Evolutionary conservation across 2,888 invertebrate genomes (phyloP), one percentile per base, ranked within the genome.

Genomic region (Cryptocephalus primarius): DNA sequence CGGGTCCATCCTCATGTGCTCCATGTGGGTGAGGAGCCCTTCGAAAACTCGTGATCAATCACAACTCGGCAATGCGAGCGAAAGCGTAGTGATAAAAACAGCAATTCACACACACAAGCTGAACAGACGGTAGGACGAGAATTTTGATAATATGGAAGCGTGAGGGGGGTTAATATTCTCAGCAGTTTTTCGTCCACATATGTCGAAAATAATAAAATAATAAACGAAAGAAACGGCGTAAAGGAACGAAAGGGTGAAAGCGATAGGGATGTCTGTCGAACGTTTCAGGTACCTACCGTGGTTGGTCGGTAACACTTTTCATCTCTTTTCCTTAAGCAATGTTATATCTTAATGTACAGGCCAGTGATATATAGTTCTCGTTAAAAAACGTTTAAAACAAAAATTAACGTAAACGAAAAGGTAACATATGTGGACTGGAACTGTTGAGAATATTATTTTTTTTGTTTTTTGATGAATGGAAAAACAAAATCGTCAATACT

Each of bases 1-100:
- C 0, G 92, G 91, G 69, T 93, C 92, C 91, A 92, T 92, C 63
- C 92, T 79, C 92, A 93, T 92, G 68, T 92, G 91, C 63, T 93
- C 92, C 92, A 93, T 92, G 68, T 93, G 93, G 48, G 88, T 88
- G 48, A 93, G 77, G 32, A 93, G 78, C 63, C 92, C 93, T 93
- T 74, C 32, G 41, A 45, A 43, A 41, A 11, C 36, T 2, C 36
- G 12, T 2, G 6, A n/a, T 36, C 12, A 6, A 36, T n/a, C 12
- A 36, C 12, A 6, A 36, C 2, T 4, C 2, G 22, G 22, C 22
- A 22, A 22, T n/a, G n/a, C n/a, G 6, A 36, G 12, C 3, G 4
- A 6, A 4, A 36, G 4, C 36, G 36, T 6, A 11, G 4, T 6
- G 22, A 6, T 6, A 22, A 22, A 22, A 22, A 22, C 22, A 6